phyloP scores from a whole-genome alignment of 2,888 invertebrate genomes.

The Cantharis rustica region DNA sequence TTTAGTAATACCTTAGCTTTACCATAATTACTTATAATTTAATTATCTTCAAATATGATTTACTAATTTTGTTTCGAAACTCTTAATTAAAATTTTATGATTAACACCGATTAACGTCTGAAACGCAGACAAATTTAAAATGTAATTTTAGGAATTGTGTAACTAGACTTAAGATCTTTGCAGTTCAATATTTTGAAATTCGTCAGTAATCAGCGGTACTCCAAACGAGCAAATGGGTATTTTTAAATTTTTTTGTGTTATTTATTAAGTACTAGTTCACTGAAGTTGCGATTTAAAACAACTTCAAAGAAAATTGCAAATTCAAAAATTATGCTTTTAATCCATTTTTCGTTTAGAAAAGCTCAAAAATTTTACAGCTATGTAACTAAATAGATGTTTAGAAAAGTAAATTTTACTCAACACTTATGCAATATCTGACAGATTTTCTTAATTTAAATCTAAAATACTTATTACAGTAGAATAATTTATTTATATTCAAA shows the following conservation, averaged over 20 bases:
- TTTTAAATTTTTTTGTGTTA: neutral
- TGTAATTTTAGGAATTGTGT: neutral
- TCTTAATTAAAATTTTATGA: neutral
- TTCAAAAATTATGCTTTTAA: neutral
- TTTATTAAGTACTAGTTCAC: neutral
- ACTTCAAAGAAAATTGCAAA: neutral
- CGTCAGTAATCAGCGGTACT: neutral
- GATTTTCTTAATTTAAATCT: conserved; percentile 32
- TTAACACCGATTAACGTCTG: neutral
- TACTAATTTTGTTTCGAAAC: neutral
- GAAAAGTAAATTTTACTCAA: neutral
- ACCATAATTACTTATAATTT: conserved; percentile 13
- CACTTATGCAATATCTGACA: conserved; percentile 19
- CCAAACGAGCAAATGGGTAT: neutral
- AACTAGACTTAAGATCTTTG: neutral
- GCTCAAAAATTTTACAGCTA: neutral
- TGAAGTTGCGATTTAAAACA: neutral
- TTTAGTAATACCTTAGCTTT: conserved; percentile 21
- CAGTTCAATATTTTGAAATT: neutral
- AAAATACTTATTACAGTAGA: conserved; percentile 35
- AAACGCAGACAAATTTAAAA: neutral
- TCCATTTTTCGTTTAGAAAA: neutral
- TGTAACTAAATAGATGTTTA: neutral
- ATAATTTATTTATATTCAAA: conserved; percentile 32
- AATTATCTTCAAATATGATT: neutral